phyloP scores from a whole-genome alignment of 2,113 vertebrate genomes.

The Nothocercus julius region DNA sequence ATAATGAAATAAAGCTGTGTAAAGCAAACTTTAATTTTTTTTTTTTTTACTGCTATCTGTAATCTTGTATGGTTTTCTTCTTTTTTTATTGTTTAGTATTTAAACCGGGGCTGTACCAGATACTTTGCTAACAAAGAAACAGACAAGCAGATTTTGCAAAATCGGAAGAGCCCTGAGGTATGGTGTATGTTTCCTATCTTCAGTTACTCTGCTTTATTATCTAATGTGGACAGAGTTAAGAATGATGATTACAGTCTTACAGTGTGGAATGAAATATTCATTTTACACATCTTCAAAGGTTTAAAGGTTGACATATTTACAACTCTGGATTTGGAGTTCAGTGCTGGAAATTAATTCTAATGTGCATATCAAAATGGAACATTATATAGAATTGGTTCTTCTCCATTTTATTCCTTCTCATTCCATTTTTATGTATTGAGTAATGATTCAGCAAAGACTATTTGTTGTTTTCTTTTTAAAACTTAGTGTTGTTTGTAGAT shows the following conservation, averaged over 20 bases:
- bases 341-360: background rate
- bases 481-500: background rate
- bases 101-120: constrained; percentile 95
- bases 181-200: constrained; percentile 1
- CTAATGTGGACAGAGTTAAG: background rate
- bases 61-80: background rate
- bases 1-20: background rate
- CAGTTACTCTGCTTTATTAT: background rate
- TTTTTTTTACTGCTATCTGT: background rate
- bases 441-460: background rate
- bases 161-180: constrained; percentile 97
- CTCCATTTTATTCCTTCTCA: background rate
- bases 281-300: constrained; percentile 46
- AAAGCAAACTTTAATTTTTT: background rate
- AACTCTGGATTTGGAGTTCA: background rate
- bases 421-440: too few species aligned
- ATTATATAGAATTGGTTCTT: background rate
- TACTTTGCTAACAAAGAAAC: constrained; percentile 95
- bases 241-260: background rate
- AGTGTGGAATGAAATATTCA: constrained; percentile 49
- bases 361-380: background rate
- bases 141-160: constrained; percentile 91
- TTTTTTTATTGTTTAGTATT: constrained; percentile 82
- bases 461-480: background rate
- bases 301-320: background rate